phyloP scores from a whole-genome alignment of 2,888 invertebrate genomes.

The Callinectes sapidus region DNA sequence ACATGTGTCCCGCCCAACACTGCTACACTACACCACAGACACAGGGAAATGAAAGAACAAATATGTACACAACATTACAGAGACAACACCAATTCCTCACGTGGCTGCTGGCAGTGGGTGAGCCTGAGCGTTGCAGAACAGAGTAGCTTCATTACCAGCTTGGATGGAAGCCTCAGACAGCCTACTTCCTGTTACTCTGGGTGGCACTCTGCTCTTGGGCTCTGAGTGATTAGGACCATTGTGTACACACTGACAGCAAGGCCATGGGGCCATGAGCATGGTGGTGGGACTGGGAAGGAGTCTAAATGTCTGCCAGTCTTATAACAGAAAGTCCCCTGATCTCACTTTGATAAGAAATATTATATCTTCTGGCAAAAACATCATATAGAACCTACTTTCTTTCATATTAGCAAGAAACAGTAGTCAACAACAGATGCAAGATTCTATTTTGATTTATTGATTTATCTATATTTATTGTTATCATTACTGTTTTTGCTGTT shows the following conservation, averaged over 20 bases:
- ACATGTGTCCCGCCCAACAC: not conserved
- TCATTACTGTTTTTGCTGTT: too few species aligned
- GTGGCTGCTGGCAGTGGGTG: conserved; percentile 84
- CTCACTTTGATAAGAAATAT: too few species aligned
- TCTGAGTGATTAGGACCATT: conserved; percentile 27
- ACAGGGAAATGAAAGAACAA: too few species aligned
- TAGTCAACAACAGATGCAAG: too few species aligned
- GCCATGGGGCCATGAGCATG: too few species aligned
- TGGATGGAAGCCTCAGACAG: conserved; percentile 54
- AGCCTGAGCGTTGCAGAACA: conserved; percentile 85
- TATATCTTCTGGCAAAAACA: too few species aligned
- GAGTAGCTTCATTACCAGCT: conserved; percentile 77
- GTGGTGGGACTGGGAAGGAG: not conserved
- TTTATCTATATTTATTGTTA: too few species aligned
- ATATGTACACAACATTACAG: not conserved
- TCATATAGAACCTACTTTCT: too few species aligned
- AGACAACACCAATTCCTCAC: conserved; percentile 77
- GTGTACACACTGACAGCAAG: not conserved
- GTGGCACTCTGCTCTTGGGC: conserved; percentile 63
- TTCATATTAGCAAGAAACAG: too few species aligned
- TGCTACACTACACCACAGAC: too few species aligned
- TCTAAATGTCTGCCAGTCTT: not conserved
- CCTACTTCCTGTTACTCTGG: conserved; percentile 63
- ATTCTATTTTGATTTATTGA: too few species aligned
- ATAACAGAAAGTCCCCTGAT: too few species aligned